Evolutionary conservation across 1,140 invertebrate genomes (phyloP).

Genomic region (Odontomachus brunneus): DNA sequence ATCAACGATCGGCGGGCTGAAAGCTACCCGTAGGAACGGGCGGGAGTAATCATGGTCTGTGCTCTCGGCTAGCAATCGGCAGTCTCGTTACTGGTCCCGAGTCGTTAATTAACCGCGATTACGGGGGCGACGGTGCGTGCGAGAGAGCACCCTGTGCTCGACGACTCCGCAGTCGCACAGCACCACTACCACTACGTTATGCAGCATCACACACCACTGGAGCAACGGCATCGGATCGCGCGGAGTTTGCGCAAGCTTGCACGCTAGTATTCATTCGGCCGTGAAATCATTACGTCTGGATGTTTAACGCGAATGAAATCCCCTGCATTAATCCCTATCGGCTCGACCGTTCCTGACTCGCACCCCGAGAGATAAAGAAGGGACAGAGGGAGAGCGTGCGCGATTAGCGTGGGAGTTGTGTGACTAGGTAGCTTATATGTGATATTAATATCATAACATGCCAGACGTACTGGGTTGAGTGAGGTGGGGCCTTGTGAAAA

Average conservation of each 20-base stretch:
- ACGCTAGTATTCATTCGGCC: conserved; percentile 49
- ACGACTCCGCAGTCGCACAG: neutral
- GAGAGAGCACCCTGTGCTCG: conserved; percentile 69
- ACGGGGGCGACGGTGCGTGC: conserved; percentile 79
- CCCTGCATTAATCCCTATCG: conserved; percentile 32
- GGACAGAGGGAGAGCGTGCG: neutral
- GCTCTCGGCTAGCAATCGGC: conserved; percentile 78
- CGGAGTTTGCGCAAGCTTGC: conserved; percentile 50
- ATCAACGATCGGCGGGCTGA: conserved; percentile 21
- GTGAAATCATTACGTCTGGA: conserved; percentile 70
- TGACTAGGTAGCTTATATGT: neutral
- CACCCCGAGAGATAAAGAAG: neutral
- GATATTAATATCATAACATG: conserved; percentile 31
- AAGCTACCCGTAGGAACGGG: neutral
- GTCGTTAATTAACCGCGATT: conserved; percentile 82
- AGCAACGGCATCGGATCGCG: conserved; percentile 30
- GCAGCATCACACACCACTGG: conserved; percentile 17
- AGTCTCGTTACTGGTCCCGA: conserved; percentile 78
- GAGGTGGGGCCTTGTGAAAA: no score
- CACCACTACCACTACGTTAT: no score
- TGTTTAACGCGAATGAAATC: conserved; percentile 36
- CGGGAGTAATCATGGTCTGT: conserved; percentile 70
- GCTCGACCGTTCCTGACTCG: conserved; percentile 28
- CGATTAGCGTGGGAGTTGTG: conserved; percentile 23
- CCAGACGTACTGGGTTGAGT: no score